Evolutionary conservation across 2,888 invertebrate genomes (phyloP).

Genomic region (Lumbricus terrestris): DNA sequence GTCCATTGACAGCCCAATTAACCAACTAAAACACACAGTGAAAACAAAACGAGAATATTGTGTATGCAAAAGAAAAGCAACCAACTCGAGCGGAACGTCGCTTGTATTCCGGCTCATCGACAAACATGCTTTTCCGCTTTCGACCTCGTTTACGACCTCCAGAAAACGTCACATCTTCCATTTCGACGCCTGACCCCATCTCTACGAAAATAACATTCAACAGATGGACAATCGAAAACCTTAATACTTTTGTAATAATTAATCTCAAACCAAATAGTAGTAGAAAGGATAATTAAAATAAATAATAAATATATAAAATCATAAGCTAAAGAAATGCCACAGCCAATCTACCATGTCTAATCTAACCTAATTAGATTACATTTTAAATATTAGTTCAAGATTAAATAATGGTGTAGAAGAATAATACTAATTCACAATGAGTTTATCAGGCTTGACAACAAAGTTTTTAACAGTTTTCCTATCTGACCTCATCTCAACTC

Average conservation of each 20-base stretch:
- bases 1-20: not conserved
- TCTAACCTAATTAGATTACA: not conserved
- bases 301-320: not conserved
- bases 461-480: not conserved
- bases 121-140: slow-evolving; percentile 13
- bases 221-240: no score
- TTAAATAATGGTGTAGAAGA: not conserved
- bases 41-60: not conserved
- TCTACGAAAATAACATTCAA: not conserved
- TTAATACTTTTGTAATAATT: not conserved
- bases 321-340: not conserved
- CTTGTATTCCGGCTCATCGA: slow-evolving; percentile 21
- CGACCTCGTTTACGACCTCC: slow-evolving; percentile 17
- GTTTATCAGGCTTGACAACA: not conserved
- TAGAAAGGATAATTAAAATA: not conserved
- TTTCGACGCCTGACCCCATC: not conserved
- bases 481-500: no score
- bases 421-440: not conserved
- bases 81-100: slow-evolving; percentile 18
- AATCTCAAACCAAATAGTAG: not conserved
- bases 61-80: not conserved
- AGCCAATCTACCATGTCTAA: not conserved
- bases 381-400: not conserved
- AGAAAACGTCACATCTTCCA: not conserved
- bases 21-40: not conserved